Conservation (phyloP, 2,888 invertebrate species). For the Ichneumoninae sp. region DNA sequence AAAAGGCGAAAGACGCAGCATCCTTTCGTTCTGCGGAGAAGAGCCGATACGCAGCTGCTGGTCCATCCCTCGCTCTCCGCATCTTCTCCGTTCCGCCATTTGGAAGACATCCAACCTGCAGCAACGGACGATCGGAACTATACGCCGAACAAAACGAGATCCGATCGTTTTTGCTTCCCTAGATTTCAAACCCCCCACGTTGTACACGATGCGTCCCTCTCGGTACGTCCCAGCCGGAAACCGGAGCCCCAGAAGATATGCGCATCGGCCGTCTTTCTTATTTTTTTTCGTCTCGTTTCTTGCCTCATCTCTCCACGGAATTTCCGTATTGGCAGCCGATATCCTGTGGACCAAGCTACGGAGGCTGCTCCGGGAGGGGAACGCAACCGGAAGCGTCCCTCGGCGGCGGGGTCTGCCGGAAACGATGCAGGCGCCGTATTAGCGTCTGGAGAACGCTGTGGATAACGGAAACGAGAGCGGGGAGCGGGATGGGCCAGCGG, state of each 20-base stretch:
- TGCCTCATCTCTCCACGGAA: conserved; percentile 35
- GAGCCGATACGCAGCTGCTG: conserved; percentile 51
- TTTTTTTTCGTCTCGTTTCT: conserved; percentile 1
- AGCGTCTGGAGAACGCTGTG: conserved; percentile 17
- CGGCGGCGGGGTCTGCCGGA: conserved; percentile 19
- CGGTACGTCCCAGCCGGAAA: conserved; percentile 34
- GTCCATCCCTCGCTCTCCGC: neutral
- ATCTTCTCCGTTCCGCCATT: conserved; percentile 28
- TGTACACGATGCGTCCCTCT: neutral
- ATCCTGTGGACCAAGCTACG: conserved; percentile 18
- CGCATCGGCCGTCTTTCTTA: conserved; percentile 31
- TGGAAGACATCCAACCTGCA: conserved; percentile 61
- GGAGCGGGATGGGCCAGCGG: neutral
- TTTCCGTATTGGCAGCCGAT: conserved; percentile 61
- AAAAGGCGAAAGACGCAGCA: conserved; percentile 10
- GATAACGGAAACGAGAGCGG: conserved; percentile 16
- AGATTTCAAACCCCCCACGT: conserved; percentile 3
- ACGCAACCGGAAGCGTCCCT: conserved; percentile 47
- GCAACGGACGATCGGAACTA: conserved; percentile 54
- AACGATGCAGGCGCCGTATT: conserved; percentile 37
- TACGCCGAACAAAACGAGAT: conserved; percentile 55
- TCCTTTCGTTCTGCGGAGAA: conserved; percentile 24
- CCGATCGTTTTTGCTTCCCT: conserved; percentile 43
- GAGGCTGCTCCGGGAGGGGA: neutral
- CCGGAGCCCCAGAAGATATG: conserved; percentile 18